phyloP scores from a whole-genome alignment of 2,113 vertebrate genomes.

The Leucopsar rothschildi region DNA sequence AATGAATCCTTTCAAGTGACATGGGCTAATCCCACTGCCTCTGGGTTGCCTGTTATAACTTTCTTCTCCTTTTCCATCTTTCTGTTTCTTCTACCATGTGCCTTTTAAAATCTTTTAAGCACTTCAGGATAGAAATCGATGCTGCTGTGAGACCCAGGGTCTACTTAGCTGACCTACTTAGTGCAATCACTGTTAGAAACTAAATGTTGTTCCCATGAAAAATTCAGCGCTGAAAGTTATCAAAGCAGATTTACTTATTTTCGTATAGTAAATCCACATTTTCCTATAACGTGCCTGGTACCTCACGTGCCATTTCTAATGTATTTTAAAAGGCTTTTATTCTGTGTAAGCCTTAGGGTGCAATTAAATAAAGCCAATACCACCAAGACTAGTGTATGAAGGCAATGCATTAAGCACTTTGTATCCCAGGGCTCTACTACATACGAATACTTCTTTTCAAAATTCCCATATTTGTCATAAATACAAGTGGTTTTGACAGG shows the following conservation, averaged over 20 bases:
- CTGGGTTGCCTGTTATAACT: not conserved
- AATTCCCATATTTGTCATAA: not conserved
- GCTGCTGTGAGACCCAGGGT: not conserved
- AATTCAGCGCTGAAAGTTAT: not conserved
- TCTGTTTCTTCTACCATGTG: not conserved
- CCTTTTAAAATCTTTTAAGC: not conserved
- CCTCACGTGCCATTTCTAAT: not conserved
- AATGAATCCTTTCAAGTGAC: not conserved
- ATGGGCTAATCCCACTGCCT: not conserved
- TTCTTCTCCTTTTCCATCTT: not conserved
- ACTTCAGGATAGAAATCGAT: not conserved
- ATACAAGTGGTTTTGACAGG: not conserved
- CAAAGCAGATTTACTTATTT: not conserved
- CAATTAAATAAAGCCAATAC: slow-evolving; percentile 20
- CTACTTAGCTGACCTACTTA: slow-evolving; percentile 24
- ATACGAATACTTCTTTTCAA: not conserved
- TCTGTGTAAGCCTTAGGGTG: not conserved
- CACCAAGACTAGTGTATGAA: not conserved
- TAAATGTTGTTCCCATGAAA: not conserved
- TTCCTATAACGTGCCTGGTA: not conserved
- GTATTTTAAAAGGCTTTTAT: not conserved
- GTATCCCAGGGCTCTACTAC: not conserved
- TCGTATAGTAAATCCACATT: not conserved
- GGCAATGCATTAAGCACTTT: not conserved
- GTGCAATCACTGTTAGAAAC: not conserved